Evolutionary conservation across 2,113 vertebrate genomes (phyloP).

Genomic region (Macaca nemestrina): DNA sequence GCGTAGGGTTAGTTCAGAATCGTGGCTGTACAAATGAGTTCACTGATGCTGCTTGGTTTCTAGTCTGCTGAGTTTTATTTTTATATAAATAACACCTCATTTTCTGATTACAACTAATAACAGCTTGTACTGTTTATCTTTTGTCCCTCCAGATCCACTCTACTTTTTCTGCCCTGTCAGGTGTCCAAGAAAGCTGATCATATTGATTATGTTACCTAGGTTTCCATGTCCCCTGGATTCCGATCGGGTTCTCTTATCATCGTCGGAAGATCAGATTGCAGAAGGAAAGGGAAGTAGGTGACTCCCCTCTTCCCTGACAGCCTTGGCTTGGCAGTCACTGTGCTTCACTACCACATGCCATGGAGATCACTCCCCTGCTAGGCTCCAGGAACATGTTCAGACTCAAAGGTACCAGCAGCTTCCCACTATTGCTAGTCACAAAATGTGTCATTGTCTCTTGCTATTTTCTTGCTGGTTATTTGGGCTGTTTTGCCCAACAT

Average conservation of each 20-base stretch:
- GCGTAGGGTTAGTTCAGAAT: not conserved
- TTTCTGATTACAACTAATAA: not conserved
- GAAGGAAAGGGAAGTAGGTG: not conserved
- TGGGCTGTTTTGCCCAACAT: not conserved
- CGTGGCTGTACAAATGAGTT: accelerated
- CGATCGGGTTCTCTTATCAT: not conserved
- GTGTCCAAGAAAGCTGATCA: not conserved
- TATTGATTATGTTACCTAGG: accelerated
- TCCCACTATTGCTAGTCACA: accelerated
- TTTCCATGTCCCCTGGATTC: accelerated
- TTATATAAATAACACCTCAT: not conserved
- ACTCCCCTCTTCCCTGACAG: not conserved
- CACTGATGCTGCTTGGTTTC: not conserved
- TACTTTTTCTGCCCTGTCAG: not conserved
- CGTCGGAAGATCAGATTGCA: accelerated
- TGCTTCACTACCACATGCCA: not conserved
- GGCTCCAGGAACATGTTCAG: not conserved
- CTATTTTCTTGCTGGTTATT: not conserved
- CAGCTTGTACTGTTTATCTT: not conserved
- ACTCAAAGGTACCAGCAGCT: not conserved
- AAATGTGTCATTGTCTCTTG: accelerated
- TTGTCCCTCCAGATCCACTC: not conserved
- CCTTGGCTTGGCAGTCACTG: not conserved
- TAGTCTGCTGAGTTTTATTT: not conserved
- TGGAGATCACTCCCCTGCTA: accelerated